Percentiles rank a stretch among this genome's conserved stretches.
phyloP scores from a whole-genome alignment of 2,113 vertebrate species.

The Pseudois nayaur region DNA sequence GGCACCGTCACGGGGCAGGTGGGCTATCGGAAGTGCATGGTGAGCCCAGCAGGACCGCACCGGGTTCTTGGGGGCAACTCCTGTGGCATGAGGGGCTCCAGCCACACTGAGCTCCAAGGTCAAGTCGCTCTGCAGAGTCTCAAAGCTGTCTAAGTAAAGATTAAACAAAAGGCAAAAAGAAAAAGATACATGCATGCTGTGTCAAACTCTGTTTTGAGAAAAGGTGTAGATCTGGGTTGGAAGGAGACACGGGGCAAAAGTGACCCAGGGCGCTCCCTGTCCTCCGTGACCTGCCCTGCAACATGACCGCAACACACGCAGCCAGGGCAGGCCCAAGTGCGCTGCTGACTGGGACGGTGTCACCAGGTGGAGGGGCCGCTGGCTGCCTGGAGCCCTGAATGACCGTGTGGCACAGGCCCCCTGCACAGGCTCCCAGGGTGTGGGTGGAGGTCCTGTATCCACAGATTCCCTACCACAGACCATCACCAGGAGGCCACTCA shows the following conservation, averaged over 20 bases:
- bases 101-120: not conserved
- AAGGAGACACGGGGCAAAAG: not conserved
- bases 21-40: accelerated
- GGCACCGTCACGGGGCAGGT: not conserved
- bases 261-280: accelerated
- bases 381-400: not conserved
- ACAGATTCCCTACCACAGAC: not conserved
- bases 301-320: accelerated
- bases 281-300: not conserved
- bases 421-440: not conserved
- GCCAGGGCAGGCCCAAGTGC: not conserved
- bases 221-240: not conserved
- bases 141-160: not conserved
- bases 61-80: accelerated
- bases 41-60: not conserved
- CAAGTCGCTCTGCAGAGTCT: accelerated
- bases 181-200: accelerated
- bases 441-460: not conserved
- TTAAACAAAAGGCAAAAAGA: not conserved
- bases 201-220: not conserved
- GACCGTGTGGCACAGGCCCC: not conserved
- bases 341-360: not conserved
- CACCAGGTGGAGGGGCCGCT: not conserved
- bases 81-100: not conserved
- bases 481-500: not conserved